Evolutionary conservation across 2,888 invertebrate species (phyloP).

Genomic region (Sinopyrophorus schimmeli): DNA sequence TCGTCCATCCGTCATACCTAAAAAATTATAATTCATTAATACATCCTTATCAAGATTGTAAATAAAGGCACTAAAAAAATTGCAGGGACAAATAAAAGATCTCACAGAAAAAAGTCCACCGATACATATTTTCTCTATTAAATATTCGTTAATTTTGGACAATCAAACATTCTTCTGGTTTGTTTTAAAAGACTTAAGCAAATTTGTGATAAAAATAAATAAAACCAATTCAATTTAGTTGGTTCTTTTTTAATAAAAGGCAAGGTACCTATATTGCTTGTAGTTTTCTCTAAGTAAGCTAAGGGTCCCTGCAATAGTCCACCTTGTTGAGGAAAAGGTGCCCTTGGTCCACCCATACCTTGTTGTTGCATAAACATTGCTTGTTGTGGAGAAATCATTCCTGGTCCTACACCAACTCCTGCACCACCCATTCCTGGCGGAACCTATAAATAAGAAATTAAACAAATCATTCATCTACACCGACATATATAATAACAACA

Average conservation of each 20-base stretch:
- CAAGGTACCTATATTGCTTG: constrained; percentile 88
- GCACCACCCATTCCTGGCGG: constrained; percentile 46
- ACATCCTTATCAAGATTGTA: too few relatives aligned
- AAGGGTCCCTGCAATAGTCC: constrained; percentile 78
- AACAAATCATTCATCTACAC: neutral
- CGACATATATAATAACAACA: neutral
- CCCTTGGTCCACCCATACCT: constrained; percentile 57
- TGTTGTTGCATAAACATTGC: constrained; percentile 63
- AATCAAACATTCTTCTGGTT: too few relatives aligned
- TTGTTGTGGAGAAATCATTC: constrained; percentile 55
- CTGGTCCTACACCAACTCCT: constrained; percentile 48
- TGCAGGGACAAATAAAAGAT: neutral
- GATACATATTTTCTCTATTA: too few relatives aligned
- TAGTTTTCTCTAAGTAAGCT: constrained; percentile 86
- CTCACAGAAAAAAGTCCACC: too few relatives aligned
- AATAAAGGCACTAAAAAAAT: too few relatives aligned
- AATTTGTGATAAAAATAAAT: too few relatives aligned
- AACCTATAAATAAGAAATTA: constrained; percentile 42
- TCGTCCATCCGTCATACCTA: constrained; percentile 78
- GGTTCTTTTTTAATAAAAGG: too few relatives aligned
- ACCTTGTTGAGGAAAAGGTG: constrained; percentile 57
- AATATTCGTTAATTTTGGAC: too few relatives aligned
- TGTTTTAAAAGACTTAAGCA: too few relatives aligned
- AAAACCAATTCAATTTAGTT: too few relatives aligned
- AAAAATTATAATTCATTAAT: too few relatives aligned